phyloP scores from a whole-genome alignment of 2,888 invertebrate genomes.

The Griposia aprilina region DNA sequence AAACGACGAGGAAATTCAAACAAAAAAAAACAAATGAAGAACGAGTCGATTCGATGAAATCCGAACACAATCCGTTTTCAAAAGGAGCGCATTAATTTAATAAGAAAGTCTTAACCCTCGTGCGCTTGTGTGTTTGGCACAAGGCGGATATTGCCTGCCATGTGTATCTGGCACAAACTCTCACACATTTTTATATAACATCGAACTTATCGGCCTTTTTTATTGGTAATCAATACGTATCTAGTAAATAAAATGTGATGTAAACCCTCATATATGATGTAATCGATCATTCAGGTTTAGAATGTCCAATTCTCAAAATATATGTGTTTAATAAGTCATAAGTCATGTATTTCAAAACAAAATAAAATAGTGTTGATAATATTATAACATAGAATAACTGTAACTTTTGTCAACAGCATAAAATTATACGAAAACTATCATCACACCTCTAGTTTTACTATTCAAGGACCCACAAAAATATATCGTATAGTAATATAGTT shows the following conservation, averaged over 20 bases:
- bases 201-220: slow-evolving; percentile 11
- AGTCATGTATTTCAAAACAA: no score
- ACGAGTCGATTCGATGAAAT: slow-evolving; percentile 7
- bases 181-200: slow-evolving; percentile 41
- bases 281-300: not conserved
- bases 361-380: no score
- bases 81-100: slow-evolving; percentile 64
- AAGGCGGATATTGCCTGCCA: slow-evolving; percentile 60
- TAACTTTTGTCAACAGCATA: no score
- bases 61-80: slow-evolving; percentile 27
- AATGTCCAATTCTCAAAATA: no score
- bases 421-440: no score
- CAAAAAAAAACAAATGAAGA: slow-evolving; percentile 35
- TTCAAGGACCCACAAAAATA: no score
- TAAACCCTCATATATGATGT: slow-evolving; percentile 8
- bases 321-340: no score
- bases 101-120: slow-evolving; percentile 61
- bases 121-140: slow-evolving; percentile 50
- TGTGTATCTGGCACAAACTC: slow-evolving; percentile 36
- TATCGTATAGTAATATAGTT: no score
- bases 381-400: no score
- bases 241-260: slow-evolving; percentile 11
- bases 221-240: slow-evolving; percentile 16
- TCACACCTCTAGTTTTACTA: no score
- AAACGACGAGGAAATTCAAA: slow-evolving; percentile 38